Conservation (phyloP, 30 jellyfish, hydroid and myxozoan species). For the Aurelia sp. region DNA sequence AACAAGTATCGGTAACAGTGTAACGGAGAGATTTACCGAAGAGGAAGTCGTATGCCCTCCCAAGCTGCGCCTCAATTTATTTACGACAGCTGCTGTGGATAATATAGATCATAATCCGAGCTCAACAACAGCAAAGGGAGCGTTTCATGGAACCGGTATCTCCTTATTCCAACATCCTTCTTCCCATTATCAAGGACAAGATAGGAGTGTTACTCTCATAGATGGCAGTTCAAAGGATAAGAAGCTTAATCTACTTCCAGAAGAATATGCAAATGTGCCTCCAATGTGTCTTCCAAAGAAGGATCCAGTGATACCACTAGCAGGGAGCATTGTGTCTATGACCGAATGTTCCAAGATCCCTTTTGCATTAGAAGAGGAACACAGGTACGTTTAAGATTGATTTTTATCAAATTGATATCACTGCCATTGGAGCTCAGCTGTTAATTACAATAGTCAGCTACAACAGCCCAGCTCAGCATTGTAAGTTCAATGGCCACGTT, state of each 20-base stretch:
- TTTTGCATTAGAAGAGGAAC: not conserved
- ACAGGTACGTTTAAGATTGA: not conserved
- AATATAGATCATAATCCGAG: conserved; percentile 52
- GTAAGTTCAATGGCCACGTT: not conserved
- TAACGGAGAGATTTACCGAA: not conserved
- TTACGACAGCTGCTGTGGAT: conserved; percentile 53
- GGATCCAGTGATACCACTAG: not conserved
- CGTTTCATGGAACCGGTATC: conserved; percentile 50
- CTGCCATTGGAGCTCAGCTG: not conserved
- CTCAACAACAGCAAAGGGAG: conserved; percentile 35
- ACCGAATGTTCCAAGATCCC: conserved; percentile 1
- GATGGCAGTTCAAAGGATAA: not conserved
- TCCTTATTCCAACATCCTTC: conserved; percentile 47
- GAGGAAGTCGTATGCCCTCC: conserved; percentile 40
- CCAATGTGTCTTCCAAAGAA: not conserved
- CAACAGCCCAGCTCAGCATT: not conserved
- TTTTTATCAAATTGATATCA: not conserved
- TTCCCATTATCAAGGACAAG: conserved; percentile 2
- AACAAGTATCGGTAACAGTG: conserved; percentile 9
- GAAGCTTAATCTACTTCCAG: not conserved
- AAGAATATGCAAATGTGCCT: not conserved
- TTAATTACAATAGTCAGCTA: no score
- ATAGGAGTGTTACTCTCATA: not conserved
- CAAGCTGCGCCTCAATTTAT: conserved; percentile 6
- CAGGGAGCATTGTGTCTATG: not conserved